Evolutionary conservation across 2,888 invertebrate species (phyloP).

Genomic region (Eupithecia subumbrata): DNA sequence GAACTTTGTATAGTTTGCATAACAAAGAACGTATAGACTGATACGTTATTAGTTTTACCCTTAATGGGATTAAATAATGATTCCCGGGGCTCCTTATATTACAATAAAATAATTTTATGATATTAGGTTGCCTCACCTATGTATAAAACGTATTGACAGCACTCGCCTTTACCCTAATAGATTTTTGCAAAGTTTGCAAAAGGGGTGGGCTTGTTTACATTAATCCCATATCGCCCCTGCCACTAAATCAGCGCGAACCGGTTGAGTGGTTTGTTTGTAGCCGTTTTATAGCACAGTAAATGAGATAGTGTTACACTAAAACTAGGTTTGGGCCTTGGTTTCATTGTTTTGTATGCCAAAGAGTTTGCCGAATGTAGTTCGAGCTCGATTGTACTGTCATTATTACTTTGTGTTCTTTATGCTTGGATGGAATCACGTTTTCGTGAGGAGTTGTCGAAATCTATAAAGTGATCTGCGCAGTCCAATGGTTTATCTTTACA

Average conservation of each 20-base stretch:
- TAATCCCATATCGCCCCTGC: conserved; percentile 20
- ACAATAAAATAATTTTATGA: neutral
- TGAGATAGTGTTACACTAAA: conserved; percentile 3
- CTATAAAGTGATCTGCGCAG: neutral
- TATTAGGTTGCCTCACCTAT: neutral
- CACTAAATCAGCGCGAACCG: conserved; percentile 23
- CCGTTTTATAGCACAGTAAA: conserved; percentile 19
- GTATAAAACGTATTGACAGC: conserved; percentile 12
- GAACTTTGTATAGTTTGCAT: neutral
- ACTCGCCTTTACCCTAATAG: conserved; percentile 15
- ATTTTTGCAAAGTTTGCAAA: conserved; percentile 18
- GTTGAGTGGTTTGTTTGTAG: conserved; percentile 23
- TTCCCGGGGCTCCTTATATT: neutral
- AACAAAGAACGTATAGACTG: neutral
- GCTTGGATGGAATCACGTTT: neutral
- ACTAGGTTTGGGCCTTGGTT: neutral
- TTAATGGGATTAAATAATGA: conserved; percentile 1
- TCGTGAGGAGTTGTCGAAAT: neutral
- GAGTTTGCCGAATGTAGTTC: neutral
- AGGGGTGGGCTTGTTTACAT: conserved; percentile 32
- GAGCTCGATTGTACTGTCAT: neutral
- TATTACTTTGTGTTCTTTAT: conserved; percentile 1
- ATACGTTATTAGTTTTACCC: neutral
- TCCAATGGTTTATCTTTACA: neutral
- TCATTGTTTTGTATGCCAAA: neutral